Evolutionary conservation across 2,797 vertebrate genomes (phyloP).

Genomic region (Thripadectes ignobilis): DNA sequence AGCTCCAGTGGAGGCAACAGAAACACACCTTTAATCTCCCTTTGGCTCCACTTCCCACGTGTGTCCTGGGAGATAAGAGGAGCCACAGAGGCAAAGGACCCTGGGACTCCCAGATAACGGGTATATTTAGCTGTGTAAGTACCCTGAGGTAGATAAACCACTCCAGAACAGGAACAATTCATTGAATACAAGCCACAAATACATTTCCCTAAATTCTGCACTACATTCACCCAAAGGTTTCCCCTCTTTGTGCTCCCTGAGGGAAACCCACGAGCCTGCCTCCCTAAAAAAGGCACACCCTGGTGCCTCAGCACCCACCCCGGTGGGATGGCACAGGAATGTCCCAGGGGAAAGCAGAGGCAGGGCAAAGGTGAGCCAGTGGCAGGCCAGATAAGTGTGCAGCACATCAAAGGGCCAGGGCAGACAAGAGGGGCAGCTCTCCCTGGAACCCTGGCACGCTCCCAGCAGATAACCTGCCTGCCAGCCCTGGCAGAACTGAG

Average conservation of each 20-base stretch:
- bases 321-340: fast-evolving
- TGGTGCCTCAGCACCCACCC: neutral
- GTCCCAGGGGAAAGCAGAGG: neutral
- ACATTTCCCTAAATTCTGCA: neutral
- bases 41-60: neutral
- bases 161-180: neutral
- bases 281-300: neutral
- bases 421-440: neutral
- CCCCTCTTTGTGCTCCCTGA: neutral
- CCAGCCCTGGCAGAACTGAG: neutral
- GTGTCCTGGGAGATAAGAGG: neutral
- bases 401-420: neutral
- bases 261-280: fast-evolving
- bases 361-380: neutral
- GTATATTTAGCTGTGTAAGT: neutral
- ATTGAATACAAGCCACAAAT: neutral
- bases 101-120: neutral
- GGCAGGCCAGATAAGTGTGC: neutral
- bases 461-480: conserved; percentile 19
- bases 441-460: neutral
- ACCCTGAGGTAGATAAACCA: neutral
- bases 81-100: neutral
- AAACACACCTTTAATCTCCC: neutral
- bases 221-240: neutral
- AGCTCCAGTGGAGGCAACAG: neutral